Evolutionary conservation across 2,888 invertebrate species (phyloP), one percentile per base, ranked within the genome.

Genomic region (Ectemnius continuus): DNA sequence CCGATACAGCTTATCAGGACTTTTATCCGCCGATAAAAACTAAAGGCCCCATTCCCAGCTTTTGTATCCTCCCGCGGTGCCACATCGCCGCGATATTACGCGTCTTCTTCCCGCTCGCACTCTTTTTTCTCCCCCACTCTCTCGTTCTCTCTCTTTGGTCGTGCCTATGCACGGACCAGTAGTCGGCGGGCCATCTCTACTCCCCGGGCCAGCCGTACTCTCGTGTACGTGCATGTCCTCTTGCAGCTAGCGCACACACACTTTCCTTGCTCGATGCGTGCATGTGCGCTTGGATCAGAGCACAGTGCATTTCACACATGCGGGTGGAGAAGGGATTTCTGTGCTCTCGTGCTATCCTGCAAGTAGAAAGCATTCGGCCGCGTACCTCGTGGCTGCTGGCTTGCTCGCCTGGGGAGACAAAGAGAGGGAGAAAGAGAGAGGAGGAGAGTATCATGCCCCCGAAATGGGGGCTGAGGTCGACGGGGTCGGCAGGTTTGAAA

Each of bases 1-100:
- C 75, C 81, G 89, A 88, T 87, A 85, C 83, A 86, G 88, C 88
- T 90, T 90, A 90, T 89, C 90, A 87, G 86, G 84, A 88, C 85
- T 88, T 88, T 89, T 89, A 88, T 85, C 86, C 83, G 77, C 57
- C 87, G 87, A 90, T 90, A 89, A 90, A 90, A 89, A 88, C 87
- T 87, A 87, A 89, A 87, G 88, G 86, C 88, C 87, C 88, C 85
- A 87, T 88, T 89, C 84, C 85, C 87, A 88, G 87, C 85, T 87
- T 88, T 87, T 86, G 83, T 85, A 80, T 83, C 79, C 82, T 83
- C 80, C 78, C 81, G 80, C 79, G 81, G 52, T 52, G 52, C 81
- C 80, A 73, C 70, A 73, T 69, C 64, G 72, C 28, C 62, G 80
- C 70, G 75, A 75, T 80, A 80, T 80, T 80, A 75, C 78, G 80